phyloP scores from a whole-genome alignment of 2,113 vertebrate genomes.

The Bubo scandiacus region DNA sequence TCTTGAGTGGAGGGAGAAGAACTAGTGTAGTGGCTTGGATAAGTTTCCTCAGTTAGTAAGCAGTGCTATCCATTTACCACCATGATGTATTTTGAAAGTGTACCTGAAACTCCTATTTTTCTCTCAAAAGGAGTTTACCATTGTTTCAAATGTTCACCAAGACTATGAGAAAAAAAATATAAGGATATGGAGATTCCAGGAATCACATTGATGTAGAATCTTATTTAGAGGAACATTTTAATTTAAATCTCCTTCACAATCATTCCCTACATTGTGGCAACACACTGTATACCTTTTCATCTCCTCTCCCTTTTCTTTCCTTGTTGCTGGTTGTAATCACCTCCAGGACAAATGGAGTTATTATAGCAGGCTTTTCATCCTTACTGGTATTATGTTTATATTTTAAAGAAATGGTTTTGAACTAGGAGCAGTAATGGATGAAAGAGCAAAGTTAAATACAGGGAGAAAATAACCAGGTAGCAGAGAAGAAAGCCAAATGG shows the following conservation, averaged over 20 bases:
- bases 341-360: not conserved
- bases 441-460: not conserved
- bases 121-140: not conserved
- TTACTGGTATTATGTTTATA: not conserved
- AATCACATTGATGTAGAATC: not conserved
- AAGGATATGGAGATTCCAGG: not conserved
- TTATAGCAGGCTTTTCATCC: not conserved
- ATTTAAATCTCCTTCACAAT: not conserved
- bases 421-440: not conserved
- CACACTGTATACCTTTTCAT: not conserved
- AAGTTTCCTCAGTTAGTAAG: not conserved
- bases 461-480: not conserved
- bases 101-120: not conserved
- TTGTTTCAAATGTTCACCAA: not conserved
- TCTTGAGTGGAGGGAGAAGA: not conserved
- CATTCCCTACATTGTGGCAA: not conserved
- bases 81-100: not conserved
- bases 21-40: not conserved
- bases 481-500: not conserved
- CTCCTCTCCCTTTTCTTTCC: not conserved
- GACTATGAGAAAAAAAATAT: not conserved
- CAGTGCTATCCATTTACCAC: not conserved
- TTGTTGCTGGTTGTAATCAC: not conserved
- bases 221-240: not conserved
- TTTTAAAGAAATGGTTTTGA: conserved; percentile 16